phyloP scores from a whole-genome alignment of 2,113 vertebrate species.

The Psilopsiagon aurifrons region DNA sequence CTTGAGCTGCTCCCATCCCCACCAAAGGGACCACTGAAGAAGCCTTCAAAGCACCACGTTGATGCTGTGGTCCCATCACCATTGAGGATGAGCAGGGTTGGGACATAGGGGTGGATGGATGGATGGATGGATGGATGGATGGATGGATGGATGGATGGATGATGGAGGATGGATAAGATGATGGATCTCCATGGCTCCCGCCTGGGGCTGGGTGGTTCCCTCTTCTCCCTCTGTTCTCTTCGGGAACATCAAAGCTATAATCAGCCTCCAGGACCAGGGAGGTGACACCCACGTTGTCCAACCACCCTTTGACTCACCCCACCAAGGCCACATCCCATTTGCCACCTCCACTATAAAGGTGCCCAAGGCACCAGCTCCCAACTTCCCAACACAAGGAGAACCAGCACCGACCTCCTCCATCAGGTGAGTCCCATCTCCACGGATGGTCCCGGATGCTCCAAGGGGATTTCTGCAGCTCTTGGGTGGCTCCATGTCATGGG shows the following conservation, averaged over 20 bases:
- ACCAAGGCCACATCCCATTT: not conserved
- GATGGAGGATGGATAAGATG: too few relatives aligned
- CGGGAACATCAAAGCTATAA: not conserved
- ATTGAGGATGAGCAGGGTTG: fast-evolving
- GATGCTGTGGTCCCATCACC: not conserved
- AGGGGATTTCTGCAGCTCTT: not conserved
- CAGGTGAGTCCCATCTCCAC: not conserved
- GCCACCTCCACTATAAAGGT: not conserved
- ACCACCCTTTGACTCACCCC: not conserved
- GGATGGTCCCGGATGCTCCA: not conserved
- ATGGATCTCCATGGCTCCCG: not conserved
- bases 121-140: too few relatives aligned
- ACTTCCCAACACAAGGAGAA: not conserved
- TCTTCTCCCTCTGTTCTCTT: not conserved
- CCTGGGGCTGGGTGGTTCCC: not conserved
- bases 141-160: too few relatives aligned
- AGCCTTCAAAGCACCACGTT: not conserved
- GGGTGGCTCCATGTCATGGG: not conserved
- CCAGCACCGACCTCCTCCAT: not conserved
- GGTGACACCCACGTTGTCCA: not conserved
- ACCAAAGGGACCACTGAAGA: not conserved
- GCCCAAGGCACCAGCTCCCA: not conserved
- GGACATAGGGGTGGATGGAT: not conserved
- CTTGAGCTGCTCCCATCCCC: not conserved
- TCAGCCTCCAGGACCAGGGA: not conserved